phyloP scores from a whole-genome alignment of 1,140 invertebrate genomes.

The Drosophila erecta region DNA sequence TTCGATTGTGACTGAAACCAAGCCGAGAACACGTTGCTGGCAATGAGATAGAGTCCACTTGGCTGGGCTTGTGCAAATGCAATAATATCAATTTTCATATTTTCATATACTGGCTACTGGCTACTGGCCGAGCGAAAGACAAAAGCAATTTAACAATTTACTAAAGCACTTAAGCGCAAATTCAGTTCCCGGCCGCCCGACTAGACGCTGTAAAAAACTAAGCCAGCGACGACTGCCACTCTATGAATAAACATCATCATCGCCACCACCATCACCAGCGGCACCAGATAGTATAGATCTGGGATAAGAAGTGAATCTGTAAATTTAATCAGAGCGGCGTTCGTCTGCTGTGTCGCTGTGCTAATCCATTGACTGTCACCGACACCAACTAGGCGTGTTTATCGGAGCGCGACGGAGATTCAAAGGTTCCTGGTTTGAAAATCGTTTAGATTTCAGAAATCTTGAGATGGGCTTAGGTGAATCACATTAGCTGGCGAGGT shows the following conservation, averaged over 20 bases:
- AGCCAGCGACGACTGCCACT: conserved; percentile 25
- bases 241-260: conserved; percentile 75
- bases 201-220: conserved; percentile 49
- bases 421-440: conserved; percentile 25
- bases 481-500: conserved; percentile 7
- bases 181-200: conserved; percentile 49
- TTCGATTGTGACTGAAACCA: conserved; percentile 48
- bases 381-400: conserved; percentile 19
- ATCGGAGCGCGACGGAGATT: conserved; percentile 24
- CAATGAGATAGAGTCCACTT: conserved; percentile 66
- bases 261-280: conserved; percentile 18
- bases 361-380: conserved; percentile 45
- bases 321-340: conserved; percentile 69
- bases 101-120: conserved; percentile 54
- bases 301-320: conserved; percentile 50
- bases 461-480: conserved; percentile 7
- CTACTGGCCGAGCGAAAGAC: conserved; percentile 55
- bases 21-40: conserved; percentile 40
- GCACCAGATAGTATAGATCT: conserved; percentile 16
- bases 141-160: conserved; percentile 83
- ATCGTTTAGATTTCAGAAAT: conserved; percentile 44
- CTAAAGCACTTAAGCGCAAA: conserved; percentile 78
- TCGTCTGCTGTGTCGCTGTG: conserved; percentile 23
- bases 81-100: conserved; percentile 82
- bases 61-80: conserved; percentile 66